Conservation (phyloP, 2,888 invertebrate genomes). For the Poecilus cupreus region DNA sequence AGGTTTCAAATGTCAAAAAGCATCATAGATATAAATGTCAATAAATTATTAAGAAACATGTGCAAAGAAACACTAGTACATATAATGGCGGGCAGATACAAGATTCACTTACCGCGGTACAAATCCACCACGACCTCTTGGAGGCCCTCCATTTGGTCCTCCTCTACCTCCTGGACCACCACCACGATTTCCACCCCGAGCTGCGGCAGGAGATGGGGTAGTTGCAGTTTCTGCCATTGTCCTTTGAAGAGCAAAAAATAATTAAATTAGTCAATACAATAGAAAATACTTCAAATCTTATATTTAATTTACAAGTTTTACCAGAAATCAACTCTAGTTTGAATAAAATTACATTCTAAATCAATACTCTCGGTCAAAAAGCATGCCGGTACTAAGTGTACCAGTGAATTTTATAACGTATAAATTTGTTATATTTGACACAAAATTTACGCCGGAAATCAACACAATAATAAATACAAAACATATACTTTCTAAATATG, state of each 20-base stretch:
- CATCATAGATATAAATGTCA: slow-evolving; percentile 25
- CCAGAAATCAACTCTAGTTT: too few relatives aligned
- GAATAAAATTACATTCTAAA: too few relatives aligned
- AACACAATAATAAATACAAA: background rate
- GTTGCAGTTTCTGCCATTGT: slow-evolving; percentile 52
- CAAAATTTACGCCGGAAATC: background rate
- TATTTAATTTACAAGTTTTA: background rate
- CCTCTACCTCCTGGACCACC: slow-evolving; percentile 49
- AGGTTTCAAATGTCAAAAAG: slow-evolving; percentile 44
- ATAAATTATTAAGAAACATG: background rate
- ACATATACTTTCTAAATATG: background rate
- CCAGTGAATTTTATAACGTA: background rate
- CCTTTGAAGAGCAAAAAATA: slow-evolving; percentile 10
- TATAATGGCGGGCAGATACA: slow-evolving; percentile 36
- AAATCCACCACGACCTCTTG: slow-evolving; percentile 56
- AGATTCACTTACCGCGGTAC: slow-evolving; percentile 47
- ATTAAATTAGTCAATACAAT: slow-evolving; percentile 10
- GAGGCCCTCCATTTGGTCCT: slow-evolving; percentile 48
- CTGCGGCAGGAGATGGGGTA: background rate
- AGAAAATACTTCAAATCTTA: background rate
- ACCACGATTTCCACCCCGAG: slow-evolving; percentile 38
- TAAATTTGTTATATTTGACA: background rate
- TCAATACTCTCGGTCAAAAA: background rate
- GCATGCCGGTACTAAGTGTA: slow-evolving; percentile 12
- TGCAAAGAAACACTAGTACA: background rate